phyloP scores from a whole-genome alignment of 2,888 invertebrate genomes.

The Catocala fraxini region DNA sequence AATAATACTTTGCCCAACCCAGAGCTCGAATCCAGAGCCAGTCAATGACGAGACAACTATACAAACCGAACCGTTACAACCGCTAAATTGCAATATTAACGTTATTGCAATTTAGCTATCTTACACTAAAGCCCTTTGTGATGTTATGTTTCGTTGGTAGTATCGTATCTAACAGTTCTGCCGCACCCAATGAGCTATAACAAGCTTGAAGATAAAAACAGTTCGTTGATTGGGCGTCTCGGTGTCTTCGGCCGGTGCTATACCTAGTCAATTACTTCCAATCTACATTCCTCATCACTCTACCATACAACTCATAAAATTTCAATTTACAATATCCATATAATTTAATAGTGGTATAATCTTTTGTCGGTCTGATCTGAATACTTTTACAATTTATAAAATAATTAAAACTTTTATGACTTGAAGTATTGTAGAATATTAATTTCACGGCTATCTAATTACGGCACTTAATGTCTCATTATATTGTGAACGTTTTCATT shows the following conservation, averaged over 20 bases:
- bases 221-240: constrained; percentile 13
- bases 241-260: constrained; percentile 14
- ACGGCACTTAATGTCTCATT: constrained; percentile 67
- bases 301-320: constrained; percentile 47
- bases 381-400: constrained; percentile 44
- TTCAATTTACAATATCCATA: constrained; percentile 54
- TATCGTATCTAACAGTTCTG: too few species aligned
- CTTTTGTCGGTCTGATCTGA: constrained; percentile 36
- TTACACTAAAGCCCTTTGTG: too few species aligned
- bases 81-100: too few species aligned
- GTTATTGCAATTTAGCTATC: too few species aligned
- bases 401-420: constrained; percentile 57
- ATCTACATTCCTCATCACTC: constrained; percentile 45
- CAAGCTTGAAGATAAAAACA: constrained; percentile 3
- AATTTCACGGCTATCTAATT: constrained; percentile 75
- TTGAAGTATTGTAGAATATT: constrained; percentile 62
- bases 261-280: constrained; percentile 23
- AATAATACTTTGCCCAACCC: too few species aligned
- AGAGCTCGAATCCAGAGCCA: too few species aligned
- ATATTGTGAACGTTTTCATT: constrained; percentile 59
- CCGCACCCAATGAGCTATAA: background rate
- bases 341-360: constrained; percentile 29
- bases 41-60: too few species aligned
- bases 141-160: too few species aligned
- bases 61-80: too few species aligned